Evolutionary conservation across 2,888 invertebrate genomes (phyloP), one percentile per base, ranked within the genome.

Genomic region (Gastracanthus pulcherrimus): DNA sequence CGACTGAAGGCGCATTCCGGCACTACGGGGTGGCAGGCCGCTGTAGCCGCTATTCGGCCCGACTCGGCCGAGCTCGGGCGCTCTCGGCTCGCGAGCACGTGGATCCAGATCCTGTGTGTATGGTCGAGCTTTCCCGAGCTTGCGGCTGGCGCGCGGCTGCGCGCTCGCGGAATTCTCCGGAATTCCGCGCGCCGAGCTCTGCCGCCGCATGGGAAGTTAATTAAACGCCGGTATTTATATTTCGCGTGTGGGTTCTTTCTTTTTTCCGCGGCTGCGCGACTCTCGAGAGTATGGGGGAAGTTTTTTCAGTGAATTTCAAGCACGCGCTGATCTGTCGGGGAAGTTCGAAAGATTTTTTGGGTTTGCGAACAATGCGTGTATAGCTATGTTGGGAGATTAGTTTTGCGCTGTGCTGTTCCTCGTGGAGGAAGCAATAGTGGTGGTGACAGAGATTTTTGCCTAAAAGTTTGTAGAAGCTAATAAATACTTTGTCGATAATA

Each of bases 1-100:
- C 88, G 88, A 89, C 90, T 89, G 89, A 87, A 86, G 86, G 87
- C n/a, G n/a, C 88, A 90, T 90, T 90, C 89, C 89, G 87, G 86
- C 86, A 87, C 51, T 41, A 19, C 36, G 51, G 78, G 48, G 60
- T 62, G 4, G n/a, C 36, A 23, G 23, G 60, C 45, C 9, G 31
- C 38, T n/a, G n/a, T n/a, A n/a, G n/a, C 19, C 16, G 7, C 3
- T 6, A 1, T 41, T 48, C 51, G 29, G 23, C 45, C 87, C 88
- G 89, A 86, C 0, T 16, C 89, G 89, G 87, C 0, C 7, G 7
- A 5, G 48, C 66, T 87, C 89, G 89, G 72, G 4, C 11, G 0
- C 19, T 13, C 71, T 84, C 89, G 89, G 19, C 64, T 84, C 89
- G 89, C 19, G 60, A 7, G 3, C 51, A 29, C 86, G 87, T 88